A percentile compares a stretch with the other conserved stretches of the same genome.
These are phyloP conservation scores for Agrotis ipsilon DNA, from an alignment of 2,888 invertebrate species.

Conservation along the genomic window DNA sequence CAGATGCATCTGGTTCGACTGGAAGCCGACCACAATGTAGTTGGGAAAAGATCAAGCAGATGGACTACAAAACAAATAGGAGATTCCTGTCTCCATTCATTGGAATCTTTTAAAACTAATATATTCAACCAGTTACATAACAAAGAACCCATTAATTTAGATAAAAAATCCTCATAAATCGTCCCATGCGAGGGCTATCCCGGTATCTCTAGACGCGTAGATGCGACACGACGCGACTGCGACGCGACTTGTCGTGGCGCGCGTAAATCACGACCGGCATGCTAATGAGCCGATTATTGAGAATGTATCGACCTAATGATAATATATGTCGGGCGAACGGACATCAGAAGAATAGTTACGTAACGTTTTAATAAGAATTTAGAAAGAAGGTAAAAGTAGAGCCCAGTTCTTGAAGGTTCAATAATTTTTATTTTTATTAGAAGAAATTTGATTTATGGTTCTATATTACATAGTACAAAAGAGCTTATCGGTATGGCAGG, in stretches of 20 bases:
- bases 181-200: conserved; percentile 16
- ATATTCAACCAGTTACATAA: conserved; percentile 1
- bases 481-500: too few species aligned
- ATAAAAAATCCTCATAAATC: conserved; percentile 46
- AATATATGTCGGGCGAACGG: conserved; percentile 61
- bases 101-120: conserved; percentile 4
- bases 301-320: conserved; percentile 71
- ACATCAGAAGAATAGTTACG: conserved; percentile 42
- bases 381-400: background rate
- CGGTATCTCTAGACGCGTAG: conserved; percentile 26
- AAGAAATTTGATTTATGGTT: background rate
- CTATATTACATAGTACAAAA: too few species aligned
- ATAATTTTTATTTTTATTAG: background rate
- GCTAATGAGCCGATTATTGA: conserved; percentile 72
- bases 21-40: too few species aligned
- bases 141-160: conserved; percentile 38
- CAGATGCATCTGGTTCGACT: too few species aligned
- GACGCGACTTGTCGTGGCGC: conserved; percentile 4
- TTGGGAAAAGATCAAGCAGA: too few species aligned
- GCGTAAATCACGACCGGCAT: conserved; percentile 68
- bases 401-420: background rate
- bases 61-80: too few species aligned
- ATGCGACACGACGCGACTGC: conserved; percentile 30
- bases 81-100: too few species aligned
- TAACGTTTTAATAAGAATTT: conserved; percentile 56